These are phyloP conservation scores for Rhea pennata DNA, from an alignment of 2,113 vertebrate genomes.

Conservation along the genomic window DNA sequence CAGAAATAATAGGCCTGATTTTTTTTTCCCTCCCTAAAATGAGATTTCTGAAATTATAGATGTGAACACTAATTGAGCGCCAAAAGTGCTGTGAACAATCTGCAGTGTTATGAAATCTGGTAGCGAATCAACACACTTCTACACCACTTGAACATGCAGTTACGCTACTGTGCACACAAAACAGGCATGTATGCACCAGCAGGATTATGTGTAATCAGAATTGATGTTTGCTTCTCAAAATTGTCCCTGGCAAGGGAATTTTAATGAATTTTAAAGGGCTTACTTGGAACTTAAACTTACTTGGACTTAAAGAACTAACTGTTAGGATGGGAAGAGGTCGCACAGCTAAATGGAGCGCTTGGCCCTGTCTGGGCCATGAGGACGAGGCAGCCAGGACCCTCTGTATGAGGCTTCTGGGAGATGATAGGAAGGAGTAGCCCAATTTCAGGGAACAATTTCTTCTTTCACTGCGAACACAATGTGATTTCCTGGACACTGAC, in stretches of 20 bases:
- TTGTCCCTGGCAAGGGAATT: not conserved
- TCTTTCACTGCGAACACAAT: not conserved
- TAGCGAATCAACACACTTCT: not conserved
- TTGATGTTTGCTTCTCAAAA: not conserved
- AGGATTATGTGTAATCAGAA: not conserved
- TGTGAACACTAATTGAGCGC: not conserved
- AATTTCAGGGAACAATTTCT: not conserved
- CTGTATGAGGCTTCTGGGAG: not conserved
- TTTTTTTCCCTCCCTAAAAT: not conserved
- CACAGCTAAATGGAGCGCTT: not conserved
- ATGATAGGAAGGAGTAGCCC: not conserved
- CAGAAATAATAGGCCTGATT: constrained; percentile 44
- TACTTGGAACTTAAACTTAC: too few relatives aligned
- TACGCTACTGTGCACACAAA: not conserved
- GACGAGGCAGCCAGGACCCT: not conserved
- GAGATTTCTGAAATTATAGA: constrained; percentile 40
- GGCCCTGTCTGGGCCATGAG: not conserved
- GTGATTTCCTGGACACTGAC: not conserved
- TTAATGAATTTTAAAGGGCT: not conserved
- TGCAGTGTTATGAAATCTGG: not conserved
- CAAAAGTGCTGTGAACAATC: not conserved
- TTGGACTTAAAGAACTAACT: not conserved
- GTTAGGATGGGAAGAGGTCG: not conserved
- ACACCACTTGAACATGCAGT: not conserved
- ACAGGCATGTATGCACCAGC: not conserved